Conservation (phyloP, 1,140 invertebrate species). For the Caenorhabditis briggsae region DNA sequence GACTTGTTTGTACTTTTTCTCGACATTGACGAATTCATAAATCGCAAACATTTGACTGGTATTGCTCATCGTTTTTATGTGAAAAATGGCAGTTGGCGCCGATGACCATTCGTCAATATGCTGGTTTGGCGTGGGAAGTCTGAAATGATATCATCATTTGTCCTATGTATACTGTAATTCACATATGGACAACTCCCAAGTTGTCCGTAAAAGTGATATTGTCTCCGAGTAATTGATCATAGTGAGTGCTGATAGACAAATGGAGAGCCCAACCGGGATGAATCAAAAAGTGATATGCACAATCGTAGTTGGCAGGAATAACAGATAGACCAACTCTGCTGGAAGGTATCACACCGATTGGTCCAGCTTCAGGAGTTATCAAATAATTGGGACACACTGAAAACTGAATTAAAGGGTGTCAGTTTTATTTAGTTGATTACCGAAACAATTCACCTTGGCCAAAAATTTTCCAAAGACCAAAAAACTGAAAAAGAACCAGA, state of each 20-base stretch:
- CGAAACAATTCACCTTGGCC: background rate
- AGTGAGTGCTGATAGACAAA: constrained; percentile 21
- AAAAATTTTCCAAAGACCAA: background rate
- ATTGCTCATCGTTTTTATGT: constrained; percentile 17
- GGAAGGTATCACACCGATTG: background rate
- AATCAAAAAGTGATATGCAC: constrained; percentile 8
- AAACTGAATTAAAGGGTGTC: background rate
- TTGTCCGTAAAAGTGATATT: constrained; percentile 16
- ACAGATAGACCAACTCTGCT: background rate
- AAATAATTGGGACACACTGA: background rate
- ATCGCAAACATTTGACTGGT: constrained; percentile 33
- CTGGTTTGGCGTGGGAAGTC: constrained; percentile 23
- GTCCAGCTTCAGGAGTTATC: constrained; percentile 1
- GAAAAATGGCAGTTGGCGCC: background rate
- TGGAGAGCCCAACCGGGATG: constrained; percentile 15
- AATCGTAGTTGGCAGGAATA: background rate
- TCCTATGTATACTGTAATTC: no score
- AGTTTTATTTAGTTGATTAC: background rate
- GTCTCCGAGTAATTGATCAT: constrained; percentile 15
- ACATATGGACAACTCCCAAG: constrained; percentile 15
- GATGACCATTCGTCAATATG: constrained; percentile 25
- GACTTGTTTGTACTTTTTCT: constrained; percentile 2
- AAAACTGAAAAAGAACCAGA: background rate
- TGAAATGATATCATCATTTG: background rate
- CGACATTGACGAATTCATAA: constrained; percentile 25